Evolutionary conservation across 1,140 invertebrate genomes (phyloP).

Genomic region (Drosophila oshimai): DNA sequence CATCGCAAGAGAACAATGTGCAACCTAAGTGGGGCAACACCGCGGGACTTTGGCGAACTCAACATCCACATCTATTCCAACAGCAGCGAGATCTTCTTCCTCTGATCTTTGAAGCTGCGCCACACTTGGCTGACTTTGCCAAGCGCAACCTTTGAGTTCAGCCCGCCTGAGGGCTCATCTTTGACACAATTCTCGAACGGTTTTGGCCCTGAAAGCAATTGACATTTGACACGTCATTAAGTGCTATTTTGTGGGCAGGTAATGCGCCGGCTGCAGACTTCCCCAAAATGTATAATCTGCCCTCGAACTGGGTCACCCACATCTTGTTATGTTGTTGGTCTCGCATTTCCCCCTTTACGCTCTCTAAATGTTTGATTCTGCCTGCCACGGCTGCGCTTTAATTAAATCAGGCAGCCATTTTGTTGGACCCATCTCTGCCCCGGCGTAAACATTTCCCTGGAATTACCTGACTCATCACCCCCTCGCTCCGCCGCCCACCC

Average conservation of each 20-base stretch:
- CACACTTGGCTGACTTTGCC: slow-evolving; percentile 58
- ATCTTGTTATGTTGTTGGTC: slow-evolving; percentile 9
- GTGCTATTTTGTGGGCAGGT: slow-evolving; percentile 32
- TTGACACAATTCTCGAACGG: slow-evolving; percentile 42
- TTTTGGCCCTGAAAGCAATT: slow-evolving; percentile 51
- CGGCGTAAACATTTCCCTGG: slow-evolving; percentile 7
- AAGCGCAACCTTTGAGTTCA: slow-evolving; percentile 34
- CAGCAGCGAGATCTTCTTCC: slow-evolving; percentile 46
- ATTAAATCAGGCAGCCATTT: slow-evolving; percentile 54
- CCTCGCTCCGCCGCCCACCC: background rate
- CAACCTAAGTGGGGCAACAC: slow-evolving; percentile 57
- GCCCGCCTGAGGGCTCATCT: slow-evolving; percentile 20
- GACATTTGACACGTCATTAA: slow-evolving; percentile 57
- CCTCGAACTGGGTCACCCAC: slow-evolving; percentile 49
- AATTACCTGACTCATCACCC: slow-evolving; percentile 10
- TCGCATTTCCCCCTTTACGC: slow-evolving; percentile 5
- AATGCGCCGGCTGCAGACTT: background rate
- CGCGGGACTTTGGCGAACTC: slow-evolving; percentile 40
- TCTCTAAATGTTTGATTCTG: slow-evolving; percentile 51
- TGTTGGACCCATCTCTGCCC: slow-evolving; percentile 7
- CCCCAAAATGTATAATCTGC: slow-evolving; percentile 27
- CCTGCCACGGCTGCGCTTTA: slow-evolving; percentile 41
- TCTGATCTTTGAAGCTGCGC: slow-evolving; percentile 24
- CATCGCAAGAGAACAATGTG: slow-evolving; percentile 61
- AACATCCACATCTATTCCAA: background rate